Base-by-base conservation (phyloP, 64 coral and sea anemone species). In the Porites lutea region DNA sequence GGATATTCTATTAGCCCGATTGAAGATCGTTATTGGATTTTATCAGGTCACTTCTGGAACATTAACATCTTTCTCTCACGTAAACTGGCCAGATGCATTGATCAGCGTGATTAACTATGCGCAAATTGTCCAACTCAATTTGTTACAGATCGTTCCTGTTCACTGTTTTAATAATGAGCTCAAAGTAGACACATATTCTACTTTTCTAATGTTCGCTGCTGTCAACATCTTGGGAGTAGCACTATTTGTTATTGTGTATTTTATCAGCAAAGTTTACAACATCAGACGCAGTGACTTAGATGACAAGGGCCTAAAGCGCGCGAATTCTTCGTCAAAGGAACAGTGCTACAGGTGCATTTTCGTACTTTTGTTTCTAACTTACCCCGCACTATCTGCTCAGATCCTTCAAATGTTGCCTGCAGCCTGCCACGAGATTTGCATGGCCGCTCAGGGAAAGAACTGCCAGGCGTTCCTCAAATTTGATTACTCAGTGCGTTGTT, bases 21-120 rank as follows among this genome's bases (percentile, higher is more conserved):
- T 94, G n/a, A 92, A 92, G 48, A 92, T 92, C 44, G 37, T 92
- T 11, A 86, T 92, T 47, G 65, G 79, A 15, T 94, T 94, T 74
- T 94, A 89, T 22, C 92, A 94, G 47, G 60, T 94, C 8, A 89
- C 92, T 2, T 94, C 92, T 58, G 53, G 67, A 4, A 81, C 81
- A 15, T 65, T 94, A 9, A 78, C 83, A 11, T 63, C 87, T 27
- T 90, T 94, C 54, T 66, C 87, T 0, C 90, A 94, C 78, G 76
- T 82, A 11, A 49, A 63, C 16, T 94, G 92, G 92, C 92, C 92
- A 10, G 18, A 37, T 23, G 65, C 69, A 49, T 12, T 94, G 18
- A 21, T 83, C 16, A 74, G 52, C 12, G 0, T 94, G 5, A 19
- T 89, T 43, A 77, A 84, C 54, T 89, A 75, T 47, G 70, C 79